Percentiles rank a stretch among this genome's conserved stretches.
phyloP scores from a whole-genome alignment of 2,888 invertebrate genomes.

The Eulithis testata region DNA sequence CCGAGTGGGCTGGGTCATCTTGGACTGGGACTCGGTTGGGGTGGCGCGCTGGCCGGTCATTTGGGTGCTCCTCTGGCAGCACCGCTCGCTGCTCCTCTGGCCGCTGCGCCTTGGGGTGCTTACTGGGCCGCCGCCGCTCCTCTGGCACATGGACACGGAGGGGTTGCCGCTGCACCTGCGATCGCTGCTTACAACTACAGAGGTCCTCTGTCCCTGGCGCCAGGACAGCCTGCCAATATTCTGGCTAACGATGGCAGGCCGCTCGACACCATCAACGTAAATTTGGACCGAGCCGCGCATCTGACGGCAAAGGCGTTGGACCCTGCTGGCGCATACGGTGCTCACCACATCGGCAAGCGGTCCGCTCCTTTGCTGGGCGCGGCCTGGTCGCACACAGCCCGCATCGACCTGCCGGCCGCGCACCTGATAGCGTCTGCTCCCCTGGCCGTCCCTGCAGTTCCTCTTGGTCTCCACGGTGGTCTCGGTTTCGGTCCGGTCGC shows the following conservation, averaged over 20 bases:
- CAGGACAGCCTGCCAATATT: slow-evolving; percentile 72
- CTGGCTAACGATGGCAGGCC: slow-evolving; percentile 77
- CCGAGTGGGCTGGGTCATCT: slow-evolving; percentile 57
- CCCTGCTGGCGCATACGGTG: slow-evolving; percentile 53
- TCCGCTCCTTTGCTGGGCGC: slow-evolving; percentile 63
- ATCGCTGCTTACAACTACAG: slow-evolving; percentile 72
- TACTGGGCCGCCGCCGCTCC: slow-evolving; percentile 50
- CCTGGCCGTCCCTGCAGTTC: slow-evolving; percentile 50
- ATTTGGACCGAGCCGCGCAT: slow-evolving; percentile 75
- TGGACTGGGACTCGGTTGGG: slow-evolving; percentile 47
- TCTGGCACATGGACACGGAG: slow-evolving; percentile 42
- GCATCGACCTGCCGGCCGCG: slow-evolving; percentile 55
- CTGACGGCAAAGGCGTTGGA: slow-evolving; percentile 70
- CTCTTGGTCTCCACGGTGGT: slow-evolving; percentile 43
- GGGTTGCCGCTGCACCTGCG: slow-evolving; percentile 55
- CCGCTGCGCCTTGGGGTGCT: slow-evolving; percentile 32
- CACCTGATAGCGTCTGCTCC: slow-evolving; percentile 53
- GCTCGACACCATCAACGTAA: slow-evolving; percentile 76
- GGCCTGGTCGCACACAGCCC: slow-evolving; percentile 58
- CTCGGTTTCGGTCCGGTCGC: slow-evolving; percentile 44
- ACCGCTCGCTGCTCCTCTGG: slow-evolving; percentile 51
- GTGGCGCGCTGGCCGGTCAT: slow-evolving; percentile 56
- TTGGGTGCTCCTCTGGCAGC: slow-evolving; percentile 53
- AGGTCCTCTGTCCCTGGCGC: slow-evolving; percentile 66
- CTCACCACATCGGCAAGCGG: slow-evolving; percentile 65